Evolutionary conservation across 2,797 vertebrate genomes (phyloP).

Genomic region (Myotis vivesi): DNA sequence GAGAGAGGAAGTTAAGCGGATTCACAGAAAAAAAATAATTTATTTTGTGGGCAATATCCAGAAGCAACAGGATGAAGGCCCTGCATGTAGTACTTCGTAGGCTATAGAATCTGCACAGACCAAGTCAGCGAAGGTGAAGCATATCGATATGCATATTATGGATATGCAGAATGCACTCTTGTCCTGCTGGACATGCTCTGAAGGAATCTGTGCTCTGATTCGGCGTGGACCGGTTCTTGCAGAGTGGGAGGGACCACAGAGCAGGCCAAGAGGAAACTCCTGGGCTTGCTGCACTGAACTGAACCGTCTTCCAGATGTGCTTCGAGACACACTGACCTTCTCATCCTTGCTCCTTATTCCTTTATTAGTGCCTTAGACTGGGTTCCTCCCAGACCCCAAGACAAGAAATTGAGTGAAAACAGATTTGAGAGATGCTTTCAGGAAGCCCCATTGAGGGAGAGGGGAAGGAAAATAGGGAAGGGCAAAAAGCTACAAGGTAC

Average conservation of each 20-base stretch:
- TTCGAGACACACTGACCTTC: background rate
- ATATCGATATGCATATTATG: conserved; percentile 15
- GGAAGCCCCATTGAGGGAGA: background rate
- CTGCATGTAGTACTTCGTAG: background rate
- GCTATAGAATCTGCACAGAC: background rate
- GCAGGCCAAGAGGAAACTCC: background rate
- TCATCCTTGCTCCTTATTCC: background rate
- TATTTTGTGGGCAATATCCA: conserved; percentile 32
- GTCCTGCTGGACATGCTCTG: background rate
- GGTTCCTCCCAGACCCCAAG: background rate
- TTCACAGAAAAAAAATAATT: background rate
- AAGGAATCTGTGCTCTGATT: background rate
- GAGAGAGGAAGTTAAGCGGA: background rate
- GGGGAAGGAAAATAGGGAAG: background rate
- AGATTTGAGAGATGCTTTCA: background rate
- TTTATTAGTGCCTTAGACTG: background rate
- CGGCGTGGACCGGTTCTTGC: background rate
- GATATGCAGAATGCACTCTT: conserved; percentile 49
- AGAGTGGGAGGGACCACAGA: background rate
- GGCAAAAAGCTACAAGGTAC: background rate
- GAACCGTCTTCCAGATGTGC: background rate
- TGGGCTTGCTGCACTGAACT: background rate
- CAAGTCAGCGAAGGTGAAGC: background rate
- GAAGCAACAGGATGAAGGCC: background rate
- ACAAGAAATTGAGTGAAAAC: background rate